Base-by-base conservation (phyloP, 2,797 vertebrate genomes). In the Fratercula arctica region DNA sequence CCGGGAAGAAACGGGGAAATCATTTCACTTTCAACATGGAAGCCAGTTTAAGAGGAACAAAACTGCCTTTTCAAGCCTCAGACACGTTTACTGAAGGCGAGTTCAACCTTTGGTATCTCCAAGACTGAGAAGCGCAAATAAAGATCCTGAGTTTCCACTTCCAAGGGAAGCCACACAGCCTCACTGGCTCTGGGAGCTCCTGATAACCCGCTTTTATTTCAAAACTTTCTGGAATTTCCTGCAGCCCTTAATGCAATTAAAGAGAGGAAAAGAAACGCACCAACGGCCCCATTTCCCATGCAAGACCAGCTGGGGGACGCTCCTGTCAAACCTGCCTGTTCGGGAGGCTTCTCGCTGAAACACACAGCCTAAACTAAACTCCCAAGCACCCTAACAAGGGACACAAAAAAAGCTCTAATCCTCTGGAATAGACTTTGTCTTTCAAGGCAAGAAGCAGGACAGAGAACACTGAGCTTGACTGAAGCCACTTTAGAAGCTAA, bases 221-320 rank as follows among this genome's bases (percentile, higher is more conserved):
- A 15, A 20, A 72, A 17, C 77, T 12, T 10, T 8, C 54, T 24
- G 77, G 77, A 69, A 86, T 86, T 86, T 89, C 86, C 93, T 86
- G 67, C 86, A 23, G 37, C 48, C 45, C 35, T 64, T 78, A 59
- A 74, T 29, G n/a, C 56, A 64, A 89, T 78, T 64, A 69, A 68
- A 69, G 31, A 50, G 72, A 78, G 56, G 56, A 74, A 64, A 37
- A 63, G 31, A 53, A 61, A 41, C 0, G 0, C 56, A 18, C 17
- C 33, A 20, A 13, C 31, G 25, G 54, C 60, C 31, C 4, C 31
- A 0, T 24, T 78, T 82, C 31, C 39, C 0, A 0, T 1, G 4
- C 13, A 6, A 10, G 31, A 64, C 4, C 33, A 16, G 51, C 14
- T 10, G 8, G 0, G 43, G 60, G 67, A 74, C 9, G 1, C 67